Evolutionary conservation across 2,888 invertebrate species (phyloP).

Genomic region (Dorcus parallelipipedus): DNA sequence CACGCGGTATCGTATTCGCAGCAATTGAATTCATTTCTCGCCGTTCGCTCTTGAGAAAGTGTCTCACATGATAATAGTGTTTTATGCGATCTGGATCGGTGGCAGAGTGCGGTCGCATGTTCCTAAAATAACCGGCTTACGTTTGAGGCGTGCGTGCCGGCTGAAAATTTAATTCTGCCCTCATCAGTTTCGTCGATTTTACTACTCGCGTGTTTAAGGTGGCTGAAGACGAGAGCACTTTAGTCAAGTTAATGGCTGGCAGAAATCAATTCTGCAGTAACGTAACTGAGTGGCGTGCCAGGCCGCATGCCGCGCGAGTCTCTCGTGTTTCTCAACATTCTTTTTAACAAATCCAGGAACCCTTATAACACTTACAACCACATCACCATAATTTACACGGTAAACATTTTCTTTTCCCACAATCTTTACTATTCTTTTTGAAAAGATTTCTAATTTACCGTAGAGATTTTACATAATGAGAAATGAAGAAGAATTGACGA

Average conservation of each 20-base stretch:
- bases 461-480: too few species aligned
- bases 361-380: background rate
- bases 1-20: too few species aligned
- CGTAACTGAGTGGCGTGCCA: conserved; percentile 38
- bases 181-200: conserved; percentile 28
- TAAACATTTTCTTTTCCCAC: too few species aligned
- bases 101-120: background rate
- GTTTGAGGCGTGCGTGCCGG: conserved; percentile 28
- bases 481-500: too few species aligned
- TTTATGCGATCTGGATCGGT: background rate
- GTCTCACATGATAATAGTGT: background rate
- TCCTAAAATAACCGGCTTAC: background rate
- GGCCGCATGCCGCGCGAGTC: conserved; percentile 30
- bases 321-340: conserved; percentile 24
- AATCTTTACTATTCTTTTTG: too few species aligned
- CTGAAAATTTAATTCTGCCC: conserved; percentile 32
- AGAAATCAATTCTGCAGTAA: conserved; percentile 43
- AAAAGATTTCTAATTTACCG: too few species aligned
- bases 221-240: conserved; percentile 41
- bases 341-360: conserved; percentile 16
- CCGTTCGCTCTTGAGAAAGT: too few species aligned
- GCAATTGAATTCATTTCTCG: too few species aligned
- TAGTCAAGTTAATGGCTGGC: conserved; percentile 42
- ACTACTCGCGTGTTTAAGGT: conserved; percentile 37
- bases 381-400: background rate